Evolutionary conservation across 2,888 invertebrate species (phyloP), one percentile per base, ranked within the genome.

Genomic region (Macroteleia sp.): DNA sequence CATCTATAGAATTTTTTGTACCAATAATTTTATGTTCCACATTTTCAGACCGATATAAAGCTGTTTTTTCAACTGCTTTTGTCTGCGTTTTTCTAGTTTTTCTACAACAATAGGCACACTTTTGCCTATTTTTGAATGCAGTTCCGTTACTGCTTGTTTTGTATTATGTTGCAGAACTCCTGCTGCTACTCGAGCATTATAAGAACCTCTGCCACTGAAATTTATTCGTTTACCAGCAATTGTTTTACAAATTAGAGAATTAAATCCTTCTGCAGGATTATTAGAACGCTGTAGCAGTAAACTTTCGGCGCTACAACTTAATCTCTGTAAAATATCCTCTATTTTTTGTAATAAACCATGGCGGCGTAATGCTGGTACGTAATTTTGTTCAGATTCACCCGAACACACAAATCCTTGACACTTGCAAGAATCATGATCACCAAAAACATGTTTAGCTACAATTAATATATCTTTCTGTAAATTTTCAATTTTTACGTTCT

Each of bases 381-480:
- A 10, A 48, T 48, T 69, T 50, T 14, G 8, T 9, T 39, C 32
- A 32, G 32, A 17, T n/a, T 3, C 16, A 48, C 3, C 2, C 3
- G 39, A 36, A 36, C 44, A 14, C 3, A 2, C 20, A 5, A 34
- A 16, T 6, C 59, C 48, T 12, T 10, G 34, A 19, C 44, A 28
- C 8, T 39, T 17, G 10, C 79, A 83, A 12, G 46, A 5, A 30
- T 46, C 48, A 19, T 83, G 82, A 10, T 82, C 74, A 10, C 81
- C 81, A 57, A 81, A 83, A 5, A 81, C 61, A 44, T 81, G 79
- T 5, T 20, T 42, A 1, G 74, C 25, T 5, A 81, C 48, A 12
- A 57, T 67, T n/a, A 79, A 66, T 20, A 83, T 77, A 39, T 83
- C 80, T 14, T 56, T 73, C 10, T 56, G 66, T 3, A 77, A 52